A percentile compares a stretch with the other conserved stretches of the same genome.
Evolutionary conservation across 2,113 vertebrate species (phyloP).

Genomic region (Hucho hucho): DNA sequence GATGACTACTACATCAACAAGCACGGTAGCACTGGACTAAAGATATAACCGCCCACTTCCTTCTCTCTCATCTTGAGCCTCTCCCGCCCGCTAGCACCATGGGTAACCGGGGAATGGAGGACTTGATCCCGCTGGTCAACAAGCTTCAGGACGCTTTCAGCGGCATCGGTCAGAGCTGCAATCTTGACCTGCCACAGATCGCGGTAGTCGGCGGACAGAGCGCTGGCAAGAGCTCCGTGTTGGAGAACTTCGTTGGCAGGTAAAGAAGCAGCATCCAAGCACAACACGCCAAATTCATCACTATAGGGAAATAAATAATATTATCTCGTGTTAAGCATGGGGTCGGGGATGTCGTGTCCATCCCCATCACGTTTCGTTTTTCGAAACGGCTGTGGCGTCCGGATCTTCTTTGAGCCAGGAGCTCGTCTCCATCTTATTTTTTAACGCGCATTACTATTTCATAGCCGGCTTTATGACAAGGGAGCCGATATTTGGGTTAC

Average conservation of each 20-base stretch:
- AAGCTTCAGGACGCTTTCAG: constrained; percentile 92
- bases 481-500: constrained; percentile 56
- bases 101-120: constrained; percentile 89
- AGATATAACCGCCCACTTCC: constrained; percentile 1
- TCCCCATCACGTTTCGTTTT: constrained; percentile 45
- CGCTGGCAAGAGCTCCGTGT: constrained; percentile 88
- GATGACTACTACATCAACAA: constrained; percentile 70
- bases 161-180: constrained; percentile 86
- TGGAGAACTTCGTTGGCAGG: constrained; percentile 91
- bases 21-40: constrained; percentile 62
- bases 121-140: constrained; percentile 91
- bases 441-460: constrained; percentile 22
- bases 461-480: constrained; percentile 2
- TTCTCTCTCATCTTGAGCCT: constrained; percentile 49
- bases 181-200: constrained; percentile 89
- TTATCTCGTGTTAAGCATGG: constrained; percentile 51
- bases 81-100: constrained; percentile 63
- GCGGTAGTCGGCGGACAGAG: constrained; percentile 90
- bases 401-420: neutral
- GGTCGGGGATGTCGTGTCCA: constrained; percentile 36
- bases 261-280: constrained; percentile 38
- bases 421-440: constrained; percentile 13
- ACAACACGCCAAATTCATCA: constrained; percentile 46
- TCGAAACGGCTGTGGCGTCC: neutral
- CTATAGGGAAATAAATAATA: constrained; percentile 60